A percentile compares a stretch with the other conserved stretches of the same genome.
Conservation (phyloP, 2,797 vertebrate species). For the Clarias laeviceps region DNA sequence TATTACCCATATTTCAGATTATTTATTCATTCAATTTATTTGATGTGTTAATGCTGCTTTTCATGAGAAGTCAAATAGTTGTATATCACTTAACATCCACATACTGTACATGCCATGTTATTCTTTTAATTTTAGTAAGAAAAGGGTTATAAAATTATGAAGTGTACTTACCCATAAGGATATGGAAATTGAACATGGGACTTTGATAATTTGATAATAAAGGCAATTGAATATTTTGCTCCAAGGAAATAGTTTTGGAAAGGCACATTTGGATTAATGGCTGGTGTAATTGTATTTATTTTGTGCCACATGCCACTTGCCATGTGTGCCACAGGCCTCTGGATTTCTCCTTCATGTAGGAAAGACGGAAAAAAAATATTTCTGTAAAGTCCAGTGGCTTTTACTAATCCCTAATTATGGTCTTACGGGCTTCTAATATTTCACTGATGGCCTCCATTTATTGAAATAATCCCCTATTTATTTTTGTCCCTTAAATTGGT, state of each 20-base stretch:
- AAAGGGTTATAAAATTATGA: not conserved
- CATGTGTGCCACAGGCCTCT: not conserved
- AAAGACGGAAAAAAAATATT: not conserved
- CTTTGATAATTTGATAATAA: not conserved
- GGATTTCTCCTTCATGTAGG: not conserved
- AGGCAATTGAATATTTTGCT: not conserved
- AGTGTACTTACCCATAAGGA: no score
- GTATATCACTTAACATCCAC: not conserved
- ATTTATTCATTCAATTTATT: not conserved
- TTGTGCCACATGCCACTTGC: no score
- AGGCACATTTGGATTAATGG: not conserved
- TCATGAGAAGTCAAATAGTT: not conserved
- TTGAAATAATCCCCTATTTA: slow-evolving; percentile 1
- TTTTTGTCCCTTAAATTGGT: not conserved
- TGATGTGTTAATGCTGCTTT: not conserved
- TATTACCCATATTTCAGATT: not conserved
- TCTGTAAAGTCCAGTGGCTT: slow-evolving; percentile 25
- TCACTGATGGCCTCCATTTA: slow-evolving; percentile 15
- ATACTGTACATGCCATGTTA: no score
- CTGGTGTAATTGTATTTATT: not conserved
- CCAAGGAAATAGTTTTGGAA: not conserved
- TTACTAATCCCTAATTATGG: slow-evolving; percentile 34
- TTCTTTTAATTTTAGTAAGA: not conserved
- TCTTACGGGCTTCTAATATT: slow-evolving; percentile 9
- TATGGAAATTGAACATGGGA: not conserved